These are phyloP conservation scores for Sycophaga agraensis DNA, from an alignment of 1,140 invertebrate species.

Conservation along the genomic window DNA sequence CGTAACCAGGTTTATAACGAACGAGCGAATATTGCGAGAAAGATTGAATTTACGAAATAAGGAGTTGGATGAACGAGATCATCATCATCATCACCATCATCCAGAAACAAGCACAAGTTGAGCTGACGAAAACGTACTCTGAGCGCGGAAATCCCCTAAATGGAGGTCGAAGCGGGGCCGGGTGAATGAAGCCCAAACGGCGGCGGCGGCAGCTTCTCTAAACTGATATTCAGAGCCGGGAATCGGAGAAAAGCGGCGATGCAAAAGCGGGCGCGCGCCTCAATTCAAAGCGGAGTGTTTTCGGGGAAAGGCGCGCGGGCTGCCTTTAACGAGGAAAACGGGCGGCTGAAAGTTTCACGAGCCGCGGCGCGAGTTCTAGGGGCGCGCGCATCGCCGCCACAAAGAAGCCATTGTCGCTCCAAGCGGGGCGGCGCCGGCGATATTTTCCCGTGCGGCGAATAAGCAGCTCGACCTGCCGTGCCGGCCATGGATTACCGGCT, in stretches of 20 bases:
- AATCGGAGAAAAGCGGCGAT: slow-evolving; percentile 6
- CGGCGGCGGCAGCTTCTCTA: background rate
- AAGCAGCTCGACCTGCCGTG: no score
- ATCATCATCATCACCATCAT: no score
- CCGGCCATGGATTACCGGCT: no score
- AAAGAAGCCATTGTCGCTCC: slow-evolving; percentile 22
- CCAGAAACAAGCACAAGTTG: no score
- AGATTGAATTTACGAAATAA: no score
- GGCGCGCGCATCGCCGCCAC: slow-evolving; percentile 8
- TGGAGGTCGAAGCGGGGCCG: background rate
- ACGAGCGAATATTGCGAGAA: no score
- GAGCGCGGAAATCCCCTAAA: no score
- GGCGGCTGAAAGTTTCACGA: slow-evolving; percentile 6
- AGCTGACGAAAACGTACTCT: background rate
- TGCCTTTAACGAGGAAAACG: slow-evolving; percentile 15
- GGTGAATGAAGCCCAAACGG: background rate
- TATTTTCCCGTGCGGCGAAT: slow-evolving; percentile 11
- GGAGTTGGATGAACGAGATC: no score
- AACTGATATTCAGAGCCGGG: background rate
- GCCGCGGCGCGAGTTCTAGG: slow-evolving; percentile 6
- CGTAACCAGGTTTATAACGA: no score
- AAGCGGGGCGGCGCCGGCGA: background rate
- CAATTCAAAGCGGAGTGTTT: slow-evolving; percentile 20
- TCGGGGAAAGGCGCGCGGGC: no score
- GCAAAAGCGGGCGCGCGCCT: no score